phyloP scores from a whole-genome alignment of 2,113 vertebrate genomes.

The Podiceps cristatus region DNA sequence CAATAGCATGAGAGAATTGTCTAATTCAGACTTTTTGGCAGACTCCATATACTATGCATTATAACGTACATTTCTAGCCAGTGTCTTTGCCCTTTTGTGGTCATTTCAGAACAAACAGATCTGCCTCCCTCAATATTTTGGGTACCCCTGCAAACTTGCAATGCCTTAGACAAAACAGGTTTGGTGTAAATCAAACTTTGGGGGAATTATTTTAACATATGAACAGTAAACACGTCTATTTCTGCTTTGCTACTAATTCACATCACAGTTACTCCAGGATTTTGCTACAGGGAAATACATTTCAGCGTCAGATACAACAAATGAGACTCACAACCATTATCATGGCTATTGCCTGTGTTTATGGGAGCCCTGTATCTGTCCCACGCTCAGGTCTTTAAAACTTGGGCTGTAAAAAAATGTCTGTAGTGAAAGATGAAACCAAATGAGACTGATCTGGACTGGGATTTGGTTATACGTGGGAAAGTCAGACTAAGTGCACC shows the following conservation, averaged over 20 bases:
- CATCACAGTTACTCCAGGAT: neutral
- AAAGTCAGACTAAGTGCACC: slow-evolving; percentile 32
- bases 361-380: neutral
- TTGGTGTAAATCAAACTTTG: neutral
- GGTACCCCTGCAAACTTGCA: neutral
- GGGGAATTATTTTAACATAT: slow-evolving; percentile 2
- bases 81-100: slow-evolving; percentile 44
- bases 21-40: slow-evolving; percentile 2
- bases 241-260: slow-evolving; percentile 21
- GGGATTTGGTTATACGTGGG: slow-evolving; percentile 29
- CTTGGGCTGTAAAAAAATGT: neutral
- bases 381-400: neutral
- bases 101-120: slow-evolving; percentile 40
- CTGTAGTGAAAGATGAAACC: slow-evolving; percentile 27
- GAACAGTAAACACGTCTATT: neutral
- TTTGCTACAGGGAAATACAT: neutral
- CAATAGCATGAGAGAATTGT: slow-evolving; percentile 1
- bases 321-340: neutral
- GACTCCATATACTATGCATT: neutral
- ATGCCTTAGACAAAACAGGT: neutral
- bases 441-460: neutral
- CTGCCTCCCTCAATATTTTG: neutral
- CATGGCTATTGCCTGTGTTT: neutral
- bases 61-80: neutral
- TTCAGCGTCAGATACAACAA: neutral